A percentile compares a stretch with the other conserved stretches of the same genome.
Evolutionary conservation across 2,797 vertebrate genomes (phyloP).

Genomic region (Mareca penelope): DNA sequence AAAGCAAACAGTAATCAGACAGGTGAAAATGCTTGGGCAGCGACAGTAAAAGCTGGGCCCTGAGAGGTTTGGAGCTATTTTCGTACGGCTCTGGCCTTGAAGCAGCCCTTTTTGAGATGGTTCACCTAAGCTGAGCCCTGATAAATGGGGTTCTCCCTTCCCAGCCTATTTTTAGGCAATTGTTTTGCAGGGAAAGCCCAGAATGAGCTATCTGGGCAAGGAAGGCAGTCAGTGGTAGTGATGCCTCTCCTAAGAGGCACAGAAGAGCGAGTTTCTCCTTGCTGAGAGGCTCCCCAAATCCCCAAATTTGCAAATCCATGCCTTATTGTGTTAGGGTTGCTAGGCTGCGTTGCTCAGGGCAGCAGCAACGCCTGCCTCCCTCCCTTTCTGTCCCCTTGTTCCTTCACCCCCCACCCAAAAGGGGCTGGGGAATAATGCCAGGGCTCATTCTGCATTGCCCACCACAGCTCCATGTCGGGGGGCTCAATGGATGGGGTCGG

Average conservation of each 20-base stretch:
- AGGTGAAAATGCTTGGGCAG: background rate
- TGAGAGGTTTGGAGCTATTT: background rate
- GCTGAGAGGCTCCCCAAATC: background rate
- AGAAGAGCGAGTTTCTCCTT: too few relatives aligned
- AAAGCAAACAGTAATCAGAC: background rate
- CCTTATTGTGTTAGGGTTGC: constrained; percentile 23
- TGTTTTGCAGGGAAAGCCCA: background rate
- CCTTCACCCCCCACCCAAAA: background rate
- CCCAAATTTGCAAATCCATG: background rate
- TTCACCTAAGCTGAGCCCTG: background rate
- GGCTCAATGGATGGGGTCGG: background rate
- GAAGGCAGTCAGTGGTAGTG: background rate
- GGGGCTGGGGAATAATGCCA: background rate
- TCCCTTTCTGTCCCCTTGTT: background rate
- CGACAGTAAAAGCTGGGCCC: background rate
- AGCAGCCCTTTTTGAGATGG: background rate
- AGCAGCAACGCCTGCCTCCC: background rate
- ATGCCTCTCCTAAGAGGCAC: background rate
- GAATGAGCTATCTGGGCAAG: background rate
- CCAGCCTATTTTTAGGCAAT: background rate
- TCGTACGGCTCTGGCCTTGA: background rate
- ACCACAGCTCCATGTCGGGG: fast-evolving
- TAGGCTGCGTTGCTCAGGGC: constrained; percentile 3
- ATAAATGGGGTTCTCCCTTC: background rate
- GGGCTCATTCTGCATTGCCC: background rate